Evolutionary conservation across 2,113 vertebrate genomes (phyloP), one percentile per base, ranked within the genome.

Genomic region (Ardeotis arabs): DNA sequence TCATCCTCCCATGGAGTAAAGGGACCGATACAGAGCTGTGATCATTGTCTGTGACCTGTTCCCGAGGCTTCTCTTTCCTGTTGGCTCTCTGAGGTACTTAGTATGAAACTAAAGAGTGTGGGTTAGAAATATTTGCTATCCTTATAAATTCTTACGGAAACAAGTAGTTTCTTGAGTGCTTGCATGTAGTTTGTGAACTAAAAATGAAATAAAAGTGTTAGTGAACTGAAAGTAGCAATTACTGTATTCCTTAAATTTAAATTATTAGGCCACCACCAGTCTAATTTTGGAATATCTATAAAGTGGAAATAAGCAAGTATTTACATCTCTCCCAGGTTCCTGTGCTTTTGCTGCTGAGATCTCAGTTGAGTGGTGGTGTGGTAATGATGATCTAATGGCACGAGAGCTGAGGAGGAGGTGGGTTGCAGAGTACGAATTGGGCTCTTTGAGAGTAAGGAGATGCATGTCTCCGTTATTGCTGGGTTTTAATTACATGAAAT

Each of bases 281-380:
- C 60, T 64, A 41, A 66, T 80, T 89, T 62, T 78, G 5, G 14
- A 39, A 70, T 73, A 50, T 70, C 64, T 82, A 8, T 78, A 11
- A 63, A 86, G 44, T 77, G 29, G 56, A 84, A 86, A 81, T 90
- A 70, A 89, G 49, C 12, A 49, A 35, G 11, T 76, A 31, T 72
- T 88, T 76, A 44, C 19, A 11, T 74, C n/a, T 89, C 10, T 56
- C 29, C 14, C 28, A 35, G 31, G 29, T 35, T 72, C 45, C 39
- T 58, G 2, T 77, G 55, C 31, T 86, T 82, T 80, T 79, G 22
- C 33, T 68, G 22, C 37, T 50, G 75, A 83, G 18, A 28, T 90
- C 28, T 53, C 69, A 28, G 9, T 62, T 0, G 1, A 13, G 6
- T 79, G 35, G 9, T 86, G 33, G 0, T 50, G 28, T 80, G 68